Conservation (phyloP, 2,113 vertebrate species). For the Hydropotes inermis region DNA sequence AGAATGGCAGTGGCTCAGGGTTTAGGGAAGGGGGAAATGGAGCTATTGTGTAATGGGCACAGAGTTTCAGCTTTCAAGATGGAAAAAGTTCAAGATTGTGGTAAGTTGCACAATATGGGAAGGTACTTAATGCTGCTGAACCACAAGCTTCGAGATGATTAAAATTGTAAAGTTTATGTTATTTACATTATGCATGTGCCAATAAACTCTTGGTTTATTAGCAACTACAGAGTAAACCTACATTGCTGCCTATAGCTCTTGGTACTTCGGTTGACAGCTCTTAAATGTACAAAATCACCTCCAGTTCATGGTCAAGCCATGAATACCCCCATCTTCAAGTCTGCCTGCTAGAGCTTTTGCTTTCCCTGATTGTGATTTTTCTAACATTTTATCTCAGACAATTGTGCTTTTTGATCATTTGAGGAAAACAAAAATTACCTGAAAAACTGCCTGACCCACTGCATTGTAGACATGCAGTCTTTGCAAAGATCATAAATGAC, state of each 20-base stretch:
- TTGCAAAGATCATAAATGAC: not conserved
- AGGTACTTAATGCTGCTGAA: not conserved
- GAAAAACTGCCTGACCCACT: constrained; percentile 34
- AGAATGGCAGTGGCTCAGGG: not conserved
- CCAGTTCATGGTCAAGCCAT: not conserved
- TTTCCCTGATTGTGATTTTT: not conserved
- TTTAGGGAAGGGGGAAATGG: not conserved
- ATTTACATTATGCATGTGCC: not conserved
- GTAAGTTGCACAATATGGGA: not conserved
- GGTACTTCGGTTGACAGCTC: not conserved
- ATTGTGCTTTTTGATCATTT: constrained; percentile 39
- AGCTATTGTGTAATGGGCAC: not conserved
- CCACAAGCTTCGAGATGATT: not conserved
- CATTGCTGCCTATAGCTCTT: not conserved
- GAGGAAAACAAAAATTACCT: constrained; percentile 58
- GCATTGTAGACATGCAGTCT: not conserved
- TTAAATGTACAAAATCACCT: not conserved
- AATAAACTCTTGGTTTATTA: not conserved
- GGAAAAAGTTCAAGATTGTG: not conserved
- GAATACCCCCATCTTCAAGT: not conserved
- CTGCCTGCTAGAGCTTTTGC: not conserved
- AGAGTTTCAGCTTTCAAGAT: not conserved
- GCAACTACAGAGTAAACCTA: not conserved
- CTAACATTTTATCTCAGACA: constrained; percentile 42
- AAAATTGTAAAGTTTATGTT: not conserved